Evolutionary conservation across 2,888 invertebrate genomes (phyloP), one percentile per base, ranked within the genome.

Genomic region (Ophioninae sp.): DNA sequence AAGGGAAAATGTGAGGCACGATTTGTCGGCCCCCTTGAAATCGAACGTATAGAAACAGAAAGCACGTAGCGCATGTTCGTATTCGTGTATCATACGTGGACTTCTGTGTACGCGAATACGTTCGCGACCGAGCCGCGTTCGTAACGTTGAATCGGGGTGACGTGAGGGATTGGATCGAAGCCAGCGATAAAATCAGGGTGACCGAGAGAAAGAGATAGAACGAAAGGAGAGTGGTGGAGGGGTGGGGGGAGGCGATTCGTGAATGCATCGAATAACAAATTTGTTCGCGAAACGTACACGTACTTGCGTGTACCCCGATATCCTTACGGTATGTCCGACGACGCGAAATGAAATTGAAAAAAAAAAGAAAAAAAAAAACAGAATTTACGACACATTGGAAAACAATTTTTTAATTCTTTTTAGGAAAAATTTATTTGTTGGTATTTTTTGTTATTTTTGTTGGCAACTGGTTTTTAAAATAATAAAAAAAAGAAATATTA

Each of bases 181-280:
- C 73, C 74, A 57, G 67, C 74, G 82, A 82, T 82, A 79, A 82
- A 82, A 82, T 82, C 82, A 82, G 79, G 56, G 67, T 72, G 76
- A 81, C 69, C 73, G 74, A 79, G 74, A 79, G 61, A 44, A 70
- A 50, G 50, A 50, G 50, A 50, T 5, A 50, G 50, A 13, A 50
- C 50, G 50, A 61, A 6, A 68, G 59, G 62, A 61, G 57, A 68
- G 76, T 68, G 67, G 30, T 30, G 30, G 30, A 30, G 67, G 68
- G 67, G 41, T 67, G 20, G 44, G 39, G 50, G 17, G 17, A 17
- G 50, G 17, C 13, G 6, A 50, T 62, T 56, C 39, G 78, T 23
- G 81, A 77, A 77, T 78, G 74, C 74, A 74, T 73, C 68, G 82
- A 78, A 79, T 82, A 79, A 82, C 74, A 79, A 82, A 82, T 82